phyloP scores from a whole-genome alignment of 2,888 invertebrate species.

The Emmelina monodactyla region DNA sequence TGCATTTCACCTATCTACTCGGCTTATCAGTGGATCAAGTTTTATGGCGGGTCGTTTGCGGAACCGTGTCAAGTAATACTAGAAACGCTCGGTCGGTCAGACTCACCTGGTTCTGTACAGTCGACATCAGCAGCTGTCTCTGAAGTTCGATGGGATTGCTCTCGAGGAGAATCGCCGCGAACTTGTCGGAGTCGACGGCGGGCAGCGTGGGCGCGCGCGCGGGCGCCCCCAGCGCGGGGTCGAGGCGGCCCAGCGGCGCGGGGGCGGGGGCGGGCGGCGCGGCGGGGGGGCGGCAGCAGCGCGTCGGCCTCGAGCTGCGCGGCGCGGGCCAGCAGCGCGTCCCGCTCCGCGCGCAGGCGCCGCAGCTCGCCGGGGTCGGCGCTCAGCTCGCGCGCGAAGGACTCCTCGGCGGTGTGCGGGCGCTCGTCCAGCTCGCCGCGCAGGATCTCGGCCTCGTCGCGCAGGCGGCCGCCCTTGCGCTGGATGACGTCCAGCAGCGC shows the following conservation, averaged over 20 bases:
- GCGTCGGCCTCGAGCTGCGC: slow-evolving; percentile 82
- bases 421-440: slow-evolving; percentile 57
- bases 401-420: slow-evolving; percentile 68
- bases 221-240: slow-evolving; percentile 73
- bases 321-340: slow-evolving; percentile 75
- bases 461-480: slow-evolving; percentile 72
- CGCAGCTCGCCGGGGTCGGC: slow-evolving; percentile 56
- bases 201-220: slow-evolving; percentile 69
- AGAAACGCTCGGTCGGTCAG: too few species aligned
- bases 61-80: too few species aligned
- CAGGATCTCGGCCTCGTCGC: slow-evolving; percentile 74
- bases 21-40: too few species aligned
- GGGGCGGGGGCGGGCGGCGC: slow-evolving; percentile 24
- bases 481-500: slow-evolving; percentile 88
- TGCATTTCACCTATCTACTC: too few species aligned
- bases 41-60: too few species aligned
- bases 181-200: slow-evolving; percentile 75
- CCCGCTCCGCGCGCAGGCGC: slow-evolving; percentile 75
- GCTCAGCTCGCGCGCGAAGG: slow-evolving; percentile 63
- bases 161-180: slow-evolving; percentile 84
- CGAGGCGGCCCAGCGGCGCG: slow-evolving; percentile 72
- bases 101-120: slow-evolving; percentile 85
- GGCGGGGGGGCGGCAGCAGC: slow-evolving; percentile 31
- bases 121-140: slow-evolving; percentile 81
- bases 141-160: slow-evolving; percentile 83